Percentiles rank a stretch among this genome's conserved stretches.
Conservation (phyloP, 2,113 vertebrate genomes). For the Elaphurus davidianus region DNA sequence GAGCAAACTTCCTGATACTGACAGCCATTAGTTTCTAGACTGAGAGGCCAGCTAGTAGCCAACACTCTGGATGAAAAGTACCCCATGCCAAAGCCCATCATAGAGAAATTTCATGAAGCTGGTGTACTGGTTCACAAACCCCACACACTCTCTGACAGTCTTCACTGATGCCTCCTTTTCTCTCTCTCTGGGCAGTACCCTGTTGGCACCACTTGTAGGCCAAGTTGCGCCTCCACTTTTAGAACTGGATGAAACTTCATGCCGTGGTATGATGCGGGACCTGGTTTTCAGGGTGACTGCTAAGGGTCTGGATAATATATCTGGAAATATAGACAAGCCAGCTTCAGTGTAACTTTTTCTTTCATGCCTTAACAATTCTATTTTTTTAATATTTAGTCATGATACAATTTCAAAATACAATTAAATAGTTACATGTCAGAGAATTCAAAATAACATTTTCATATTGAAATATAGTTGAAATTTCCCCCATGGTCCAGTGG, state of each 20-base stretch:
- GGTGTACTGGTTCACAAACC: not conserved
- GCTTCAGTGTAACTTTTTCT: not conserved
- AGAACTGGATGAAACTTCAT: not conserved
- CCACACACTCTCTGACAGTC: not conserved
- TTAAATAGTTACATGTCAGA: not conserved
- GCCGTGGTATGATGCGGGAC: not conserved
- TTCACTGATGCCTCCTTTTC: not conserved
- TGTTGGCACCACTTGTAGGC: not conserved
- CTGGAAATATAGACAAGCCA: not conserved
- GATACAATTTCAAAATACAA: not conserved
- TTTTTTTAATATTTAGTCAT: not conserved
- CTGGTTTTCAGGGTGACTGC: not conserved
- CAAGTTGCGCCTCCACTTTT: not conserved
- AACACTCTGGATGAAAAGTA: not conserved
- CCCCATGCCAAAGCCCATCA: rapidly evolving
- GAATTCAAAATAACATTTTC: not conserved
- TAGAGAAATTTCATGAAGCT: not conserved
- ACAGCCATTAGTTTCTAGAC: not conserved
- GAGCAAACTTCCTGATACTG: not conserved
- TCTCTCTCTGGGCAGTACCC: too few species aligned
- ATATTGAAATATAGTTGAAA: not conserved
- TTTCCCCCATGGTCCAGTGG: not conserved
- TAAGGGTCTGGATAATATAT: not conserved
- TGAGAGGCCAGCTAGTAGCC: not conserved
- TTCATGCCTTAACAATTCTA: not conserved